Conservation (phyloP, 2,113 vertebrate species). For the Caranx melampygus region DNA sequence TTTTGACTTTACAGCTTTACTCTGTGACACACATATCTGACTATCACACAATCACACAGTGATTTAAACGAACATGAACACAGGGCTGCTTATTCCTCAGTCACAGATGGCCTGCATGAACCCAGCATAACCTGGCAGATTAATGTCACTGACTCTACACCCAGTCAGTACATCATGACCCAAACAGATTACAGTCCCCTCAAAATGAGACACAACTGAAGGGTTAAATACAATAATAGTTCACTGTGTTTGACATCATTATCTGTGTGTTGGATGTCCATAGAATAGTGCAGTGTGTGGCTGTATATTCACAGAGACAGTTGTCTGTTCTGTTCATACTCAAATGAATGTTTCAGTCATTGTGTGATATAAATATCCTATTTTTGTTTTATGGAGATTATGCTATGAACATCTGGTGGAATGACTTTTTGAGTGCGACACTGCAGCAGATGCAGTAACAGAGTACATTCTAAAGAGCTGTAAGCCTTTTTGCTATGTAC, state of each 20-base stretch:
- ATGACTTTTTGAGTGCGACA: slow-evolving; percentile 10
- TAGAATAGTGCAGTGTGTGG: background rate
- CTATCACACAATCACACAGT: slow-evolving; percentile 21
- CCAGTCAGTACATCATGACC: slow-evolving; percentile 7
- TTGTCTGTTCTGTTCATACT: background rate
- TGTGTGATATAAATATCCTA: slow-evolving; percentile 39
- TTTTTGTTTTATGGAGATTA: slow-evolving; percentile 50
- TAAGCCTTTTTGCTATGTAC: background rate
- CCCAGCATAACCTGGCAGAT: slow-evolving; percentile 18
- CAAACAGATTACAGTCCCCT: slow-evolving; percentile 36
- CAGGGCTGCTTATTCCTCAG: slow-evolving; percentile 17
- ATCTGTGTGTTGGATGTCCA: background rate
- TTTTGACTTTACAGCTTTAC: slow-evolving; percentile 50
- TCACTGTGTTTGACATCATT: slow-evolving; percentile 2
- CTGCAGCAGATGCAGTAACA: slow-evolving; percentile 15
- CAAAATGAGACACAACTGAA: background rate
- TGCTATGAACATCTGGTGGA: slow-evolving; percentile 53
- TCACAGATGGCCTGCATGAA: slow-evolving; percentile 52
- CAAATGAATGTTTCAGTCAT: background rate
- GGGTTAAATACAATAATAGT: slow-evolving; percentile 6
- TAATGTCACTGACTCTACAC: slow-evolving; percentile 13
- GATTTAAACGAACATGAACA: slow-evolving; percentile 42
- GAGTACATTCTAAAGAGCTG: background rate
- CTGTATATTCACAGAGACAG: background rate
- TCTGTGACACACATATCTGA: slow-evolving; percentile 1